These are phyloP conservation scores for Andrena haemorrhoa DNA, from an alignment of 2,888 invertebrate species.

Conservation along the genomic window DNA sequence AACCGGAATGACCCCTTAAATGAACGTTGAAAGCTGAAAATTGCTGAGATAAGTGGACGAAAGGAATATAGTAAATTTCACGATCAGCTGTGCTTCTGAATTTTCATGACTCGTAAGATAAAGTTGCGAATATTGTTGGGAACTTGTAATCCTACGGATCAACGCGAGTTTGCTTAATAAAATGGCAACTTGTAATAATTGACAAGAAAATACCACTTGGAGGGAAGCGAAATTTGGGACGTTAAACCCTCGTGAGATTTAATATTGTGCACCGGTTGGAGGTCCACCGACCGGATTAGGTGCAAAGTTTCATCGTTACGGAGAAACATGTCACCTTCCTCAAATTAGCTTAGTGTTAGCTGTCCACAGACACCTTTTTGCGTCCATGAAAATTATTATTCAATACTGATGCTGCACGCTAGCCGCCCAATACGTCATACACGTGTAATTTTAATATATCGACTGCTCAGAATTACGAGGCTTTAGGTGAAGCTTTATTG, in stretches of 20 bases:
- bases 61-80: no score
- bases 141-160: not conserved
- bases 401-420: not conserved
- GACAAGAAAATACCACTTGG: constrained; percentile 1
- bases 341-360: constrained; percentile 43
- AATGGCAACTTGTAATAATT: constrained; percentile 12
- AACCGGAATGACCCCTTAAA: no score
- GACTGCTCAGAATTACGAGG: not conserved
- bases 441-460: not conserved
- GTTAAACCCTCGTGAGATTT: constrained; percentile 40
- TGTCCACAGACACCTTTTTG: constrained; percentile 39
- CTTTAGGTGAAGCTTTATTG: not conserved
- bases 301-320: constrained; percentile 66
- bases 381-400: constrained; percentile 42
- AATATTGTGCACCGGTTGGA: constrained; percentile 56
- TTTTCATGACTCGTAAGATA: not conserved
- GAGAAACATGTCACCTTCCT: constrained; percentile 50
- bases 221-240: not conserved
- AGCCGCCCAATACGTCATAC: not conserved
- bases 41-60: no score
- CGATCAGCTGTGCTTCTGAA: no score
- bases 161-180: not conserved
- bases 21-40: no score
- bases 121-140: not conserved
- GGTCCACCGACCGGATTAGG: constrained; percentile 57